Evolutionary conservation across 2,113 vertebrate genomes (phyloP).

Genomic region (Psephotus haematonotus): DNA sequence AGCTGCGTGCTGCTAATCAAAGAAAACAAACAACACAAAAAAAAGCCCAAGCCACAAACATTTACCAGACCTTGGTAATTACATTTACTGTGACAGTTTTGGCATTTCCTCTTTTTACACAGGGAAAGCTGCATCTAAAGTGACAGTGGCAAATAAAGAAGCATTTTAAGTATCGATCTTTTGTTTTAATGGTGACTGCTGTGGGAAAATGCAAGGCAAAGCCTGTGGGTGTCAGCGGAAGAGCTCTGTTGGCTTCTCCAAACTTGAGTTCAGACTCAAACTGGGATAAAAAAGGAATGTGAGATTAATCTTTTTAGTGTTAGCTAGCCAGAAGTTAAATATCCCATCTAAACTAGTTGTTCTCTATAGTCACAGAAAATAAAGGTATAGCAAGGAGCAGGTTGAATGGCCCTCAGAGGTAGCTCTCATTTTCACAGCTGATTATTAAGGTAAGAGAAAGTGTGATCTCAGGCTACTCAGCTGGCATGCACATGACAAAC

Average conservation of each 20-base stretch:
- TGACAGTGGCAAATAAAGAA: background rate
- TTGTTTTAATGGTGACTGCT: background rate
- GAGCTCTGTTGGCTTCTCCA: background rate
- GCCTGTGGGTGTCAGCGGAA: slow-evolving; percentile 20
- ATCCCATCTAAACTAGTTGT: background rate
- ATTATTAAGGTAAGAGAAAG: background rate
- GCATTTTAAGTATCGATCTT: background rate
- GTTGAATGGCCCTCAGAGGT: background rate
- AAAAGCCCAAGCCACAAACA: background rate
- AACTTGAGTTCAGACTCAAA: background rate
- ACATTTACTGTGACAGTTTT: slow-evolving; percentile 53
- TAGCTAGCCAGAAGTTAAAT: background rate
- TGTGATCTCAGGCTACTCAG: background rate
- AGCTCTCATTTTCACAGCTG: background rate
- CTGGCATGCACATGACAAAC: accelerated
- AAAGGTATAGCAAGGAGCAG: background rate
- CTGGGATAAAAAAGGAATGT: background rate
- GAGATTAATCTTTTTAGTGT: background rate
- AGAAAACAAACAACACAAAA: slow-evolving; percentile 24
- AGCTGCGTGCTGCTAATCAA: accelerated
- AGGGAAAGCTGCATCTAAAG: background rate
- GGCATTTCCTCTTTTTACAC: slow-evolving; percentile 30
- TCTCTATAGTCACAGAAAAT: background rate
- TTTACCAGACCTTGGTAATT: slow-evolving; percentile 45
- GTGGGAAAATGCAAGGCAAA: background rate